Evolutionary conservation across 1,140 invertebrate genomes (phyloP).

Genomic region (Drosophila oshimai): DNA sequence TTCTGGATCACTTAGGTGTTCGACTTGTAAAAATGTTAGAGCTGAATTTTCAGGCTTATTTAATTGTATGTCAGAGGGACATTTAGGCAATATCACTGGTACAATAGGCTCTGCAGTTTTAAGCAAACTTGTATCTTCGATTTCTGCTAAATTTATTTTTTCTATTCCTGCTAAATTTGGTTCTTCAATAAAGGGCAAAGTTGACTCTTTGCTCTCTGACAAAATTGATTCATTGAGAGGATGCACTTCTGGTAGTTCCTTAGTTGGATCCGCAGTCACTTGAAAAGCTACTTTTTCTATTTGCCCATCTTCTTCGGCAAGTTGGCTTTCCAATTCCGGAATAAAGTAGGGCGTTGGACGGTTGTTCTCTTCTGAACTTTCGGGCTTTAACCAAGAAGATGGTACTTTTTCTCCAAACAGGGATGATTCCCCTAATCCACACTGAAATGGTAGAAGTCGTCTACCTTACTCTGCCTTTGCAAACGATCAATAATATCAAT

Average conservation of each 20-base stretch:
- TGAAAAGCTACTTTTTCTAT: neutral
- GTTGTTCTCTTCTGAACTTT: neutral
- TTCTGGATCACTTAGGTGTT: neutral
- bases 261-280: neutral
- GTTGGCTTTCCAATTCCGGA: constrained; percentile 1
- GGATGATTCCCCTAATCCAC: neutral
- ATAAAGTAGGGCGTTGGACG: constrained; percentile 3
- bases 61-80: too few relatives aligned
- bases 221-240: neutral
- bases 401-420: neutral
- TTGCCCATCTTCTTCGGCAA: neutral
- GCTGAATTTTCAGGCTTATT: neutral
- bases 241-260: neutral
- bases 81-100: too few relatives aligned
- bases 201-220: neutral
- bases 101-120: neutral
- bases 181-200: neutral
- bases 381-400: neutral
- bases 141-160: neutral
- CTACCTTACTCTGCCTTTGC: neutral
- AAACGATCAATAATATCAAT: neutral
- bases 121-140: neutral
- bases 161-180: neutral
- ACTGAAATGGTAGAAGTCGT: constrained; percentile 13
- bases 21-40: neutral